phyloP scores from a whole-genome alignment of 2,113 vertebrate genomes.

The Thymallus thymallus region DNA sequence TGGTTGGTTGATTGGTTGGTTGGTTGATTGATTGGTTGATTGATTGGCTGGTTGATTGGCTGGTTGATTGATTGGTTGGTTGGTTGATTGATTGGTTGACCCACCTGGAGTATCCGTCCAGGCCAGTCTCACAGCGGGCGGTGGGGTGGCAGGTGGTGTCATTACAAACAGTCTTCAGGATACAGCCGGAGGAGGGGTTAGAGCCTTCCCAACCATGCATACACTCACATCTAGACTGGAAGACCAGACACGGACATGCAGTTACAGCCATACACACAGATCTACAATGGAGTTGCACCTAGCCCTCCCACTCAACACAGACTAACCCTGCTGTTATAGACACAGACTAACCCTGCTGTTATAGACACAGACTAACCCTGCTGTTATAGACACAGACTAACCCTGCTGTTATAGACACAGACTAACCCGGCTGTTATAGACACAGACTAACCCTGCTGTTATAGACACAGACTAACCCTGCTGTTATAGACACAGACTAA shows the following conservation, averaged over 20 bases:
- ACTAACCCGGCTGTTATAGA: no score
- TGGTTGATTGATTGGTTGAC: constrained; percentile 3
- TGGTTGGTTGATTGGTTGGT: background rate
- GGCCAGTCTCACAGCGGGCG: constrained; percentile 70
- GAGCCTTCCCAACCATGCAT: constrained; percentile 71
- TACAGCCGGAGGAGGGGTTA: constrained; percentile 68
- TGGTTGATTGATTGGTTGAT: background rate
- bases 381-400: no score
- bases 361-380: no score
- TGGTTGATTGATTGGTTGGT: no score
- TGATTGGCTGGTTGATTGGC: background rate
- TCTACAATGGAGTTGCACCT: background rate
- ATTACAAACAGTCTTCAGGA: constrained; percentile 59
- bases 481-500: no score
- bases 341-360: no score
- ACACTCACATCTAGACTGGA: constrained; percentile 81
- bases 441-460: no score
- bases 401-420: no score
- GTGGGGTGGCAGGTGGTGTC: constrained; percentile 69
- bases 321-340: no score
- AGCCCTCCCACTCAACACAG: no score
- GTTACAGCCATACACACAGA: constrained; percentile 80
- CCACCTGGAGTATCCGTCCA: constrained; percentile 69
- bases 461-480: no score
- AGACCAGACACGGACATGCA: background rate